Conservation (phyloP, 2,797 vertebrate genomes). For the Molothrus aeneus region DNA sequence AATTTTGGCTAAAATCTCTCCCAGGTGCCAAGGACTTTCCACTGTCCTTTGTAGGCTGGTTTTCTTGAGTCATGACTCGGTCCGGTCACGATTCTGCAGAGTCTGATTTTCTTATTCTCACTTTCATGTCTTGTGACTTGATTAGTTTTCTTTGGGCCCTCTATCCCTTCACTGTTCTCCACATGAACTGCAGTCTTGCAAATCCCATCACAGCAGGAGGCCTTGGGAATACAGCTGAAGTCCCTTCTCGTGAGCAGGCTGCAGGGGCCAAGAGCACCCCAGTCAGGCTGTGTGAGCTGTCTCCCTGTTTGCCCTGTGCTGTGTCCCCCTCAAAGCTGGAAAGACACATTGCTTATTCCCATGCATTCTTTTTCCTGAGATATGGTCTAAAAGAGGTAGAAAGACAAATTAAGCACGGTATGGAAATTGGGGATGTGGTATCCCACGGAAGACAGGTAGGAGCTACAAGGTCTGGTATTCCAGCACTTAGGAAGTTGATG, state of each 20-base stretch:
- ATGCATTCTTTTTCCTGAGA: background rate
- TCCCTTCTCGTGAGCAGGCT: background rate
- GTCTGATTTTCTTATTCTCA: background rate
- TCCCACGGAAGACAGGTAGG: background rate
- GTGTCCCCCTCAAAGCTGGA: background rate
- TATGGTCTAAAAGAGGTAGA: background rate
- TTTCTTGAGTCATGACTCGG: background rate
- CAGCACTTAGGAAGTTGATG: background rate
- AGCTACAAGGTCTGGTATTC: background rate
- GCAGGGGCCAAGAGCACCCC: background rate
- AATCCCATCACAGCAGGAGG: background rate
- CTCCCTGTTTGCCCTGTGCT: background rate
- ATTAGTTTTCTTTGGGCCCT: background rate
- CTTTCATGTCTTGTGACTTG: background rate
- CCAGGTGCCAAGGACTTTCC: background rate
- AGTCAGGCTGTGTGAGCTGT: rapidly evolving
- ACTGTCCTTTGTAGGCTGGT: background rate
- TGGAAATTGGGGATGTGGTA: background rate
- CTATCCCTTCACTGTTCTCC: background rate
- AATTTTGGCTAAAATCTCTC: background rate
- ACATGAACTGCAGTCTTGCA: background rate
- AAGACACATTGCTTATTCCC: background rate
- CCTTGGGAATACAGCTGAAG: background rate
- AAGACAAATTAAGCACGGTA: background rate
- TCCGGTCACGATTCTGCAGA: background rate